Conservation (phyloP, 2,113 vertebrate genomes). For the Platichthys stellatus region DNA sequence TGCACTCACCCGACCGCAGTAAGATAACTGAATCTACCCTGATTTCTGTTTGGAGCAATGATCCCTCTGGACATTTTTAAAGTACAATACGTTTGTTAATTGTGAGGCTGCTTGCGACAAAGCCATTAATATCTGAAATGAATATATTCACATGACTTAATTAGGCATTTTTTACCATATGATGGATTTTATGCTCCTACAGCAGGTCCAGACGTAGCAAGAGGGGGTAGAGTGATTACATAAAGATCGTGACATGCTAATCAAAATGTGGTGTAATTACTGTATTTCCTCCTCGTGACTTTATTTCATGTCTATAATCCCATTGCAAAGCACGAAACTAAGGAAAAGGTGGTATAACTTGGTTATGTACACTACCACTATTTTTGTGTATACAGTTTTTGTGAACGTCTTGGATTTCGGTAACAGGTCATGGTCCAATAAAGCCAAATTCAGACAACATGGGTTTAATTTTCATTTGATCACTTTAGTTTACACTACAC, state of each 20-base stretch:
- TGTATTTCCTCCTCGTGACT: constrained; percentile 44
- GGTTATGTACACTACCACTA: not conserved
- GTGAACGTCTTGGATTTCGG: not conserved
- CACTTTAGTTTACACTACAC: too few relatives aligned
- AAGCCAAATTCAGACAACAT: too few relatives aligned
- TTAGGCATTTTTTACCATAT: constrained; percentile 9
- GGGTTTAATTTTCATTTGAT: too few relatives aligned
- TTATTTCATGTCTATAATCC: not conserved
- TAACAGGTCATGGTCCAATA: not conserved
- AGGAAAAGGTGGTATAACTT: not conserved
- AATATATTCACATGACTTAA: constrained; percentile 8
- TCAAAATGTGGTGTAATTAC: constrained; percentile 57
- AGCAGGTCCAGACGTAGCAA: constrained; percentile 34
- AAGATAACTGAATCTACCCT: constrained; percentile 86
- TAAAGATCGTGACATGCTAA: constrained; percentile 55
- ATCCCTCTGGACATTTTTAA: not conserved
- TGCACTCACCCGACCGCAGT: constrained; percentile 83
- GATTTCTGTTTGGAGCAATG: constrained; percentile 21
- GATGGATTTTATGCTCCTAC: constrained; percentile 26
- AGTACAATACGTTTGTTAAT: not conserved
- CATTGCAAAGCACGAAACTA: not conserved
- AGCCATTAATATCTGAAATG: constrained; percentile 2
- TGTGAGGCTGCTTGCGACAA: constrained; percentile 1
- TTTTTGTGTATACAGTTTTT: not conserved
- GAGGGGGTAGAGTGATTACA: constrained; percentile 49